Percentiles rank a stretch among this genome's conserved stretches.
Evolutionary conservation across 2,113 vertebrate species (phyloP).

Genomic region (Serinus canaria): DNA sequence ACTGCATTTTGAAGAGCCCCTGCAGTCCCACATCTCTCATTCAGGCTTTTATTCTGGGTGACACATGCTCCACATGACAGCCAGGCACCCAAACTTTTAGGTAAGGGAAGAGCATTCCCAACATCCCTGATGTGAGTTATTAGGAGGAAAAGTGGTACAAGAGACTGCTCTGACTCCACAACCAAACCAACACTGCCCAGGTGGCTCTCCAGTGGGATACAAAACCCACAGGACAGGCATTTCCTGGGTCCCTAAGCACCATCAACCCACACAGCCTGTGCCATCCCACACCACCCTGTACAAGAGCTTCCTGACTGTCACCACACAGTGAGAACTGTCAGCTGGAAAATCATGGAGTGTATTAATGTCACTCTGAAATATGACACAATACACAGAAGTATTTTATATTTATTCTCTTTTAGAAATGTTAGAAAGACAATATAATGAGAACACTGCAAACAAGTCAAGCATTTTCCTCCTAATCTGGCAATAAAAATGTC

Average conservation of each 20-base stretch:
- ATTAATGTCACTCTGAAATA: slow-evolving; percentile 76
- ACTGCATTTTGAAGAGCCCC: no score
- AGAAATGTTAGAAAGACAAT: slow-evolving; percentile 76
- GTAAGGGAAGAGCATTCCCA: not conserved
- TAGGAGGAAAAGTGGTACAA: not conserved
- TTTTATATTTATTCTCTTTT: slow-evolving; percentile 75
- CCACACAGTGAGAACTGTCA: slow-evolving; percentile 52
- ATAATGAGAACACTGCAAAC: slow-evolving; percentile 77
- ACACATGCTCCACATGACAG: not conserved
- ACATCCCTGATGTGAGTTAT: rapidly evolving
- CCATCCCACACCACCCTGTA: not conserved
- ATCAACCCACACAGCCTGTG: not conserved
- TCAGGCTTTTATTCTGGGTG: not conserved
- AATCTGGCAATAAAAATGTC: slow-evolving; percentile 76
- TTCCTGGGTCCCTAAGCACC: not conserved
- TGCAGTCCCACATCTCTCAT: no score
- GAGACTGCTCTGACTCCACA: not conserved
- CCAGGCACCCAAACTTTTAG: not conserved
- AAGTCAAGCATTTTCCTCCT: slow-evolving; percentile 73
- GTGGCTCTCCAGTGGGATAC: not conserved
- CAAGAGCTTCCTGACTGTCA: slow-evolving; percentile 54
- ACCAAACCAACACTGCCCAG: rapidly evolving
- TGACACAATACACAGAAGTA: slow-evolving; percentile 56
- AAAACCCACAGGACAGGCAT: not conserved
- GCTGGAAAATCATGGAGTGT: slow-evolving; percentile 42